These are phyloP conservation scores for Macrobrachium nipponense DNA, from an alignment of 1,140 invertebrate genomes.

Conservation along the genomic window DNA sequence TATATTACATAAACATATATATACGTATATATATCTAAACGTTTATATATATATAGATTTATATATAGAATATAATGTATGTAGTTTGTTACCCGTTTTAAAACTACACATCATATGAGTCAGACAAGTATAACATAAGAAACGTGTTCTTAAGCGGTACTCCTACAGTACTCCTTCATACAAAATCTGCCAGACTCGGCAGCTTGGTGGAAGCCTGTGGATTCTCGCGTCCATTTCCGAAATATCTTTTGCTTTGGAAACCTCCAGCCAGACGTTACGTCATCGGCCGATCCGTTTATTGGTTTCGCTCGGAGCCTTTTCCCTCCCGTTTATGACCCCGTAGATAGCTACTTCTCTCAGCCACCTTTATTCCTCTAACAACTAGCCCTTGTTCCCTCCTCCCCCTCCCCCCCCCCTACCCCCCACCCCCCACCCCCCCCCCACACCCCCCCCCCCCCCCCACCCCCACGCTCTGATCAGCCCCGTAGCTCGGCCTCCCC, in stretches of 20 bases:
- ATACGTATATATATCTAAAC: background rate
- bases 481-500: background rate
- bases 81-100: background rate
- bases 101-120: no score
- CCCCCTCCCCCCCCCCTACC: background rate
- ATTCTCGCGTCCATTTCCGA: no score
- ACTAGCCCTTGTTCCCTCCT: background rate
- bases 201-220: no score
- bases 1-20: background rate
- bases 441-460: background rate
- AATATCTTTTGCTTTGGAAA: no score
- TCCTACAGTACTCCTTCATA: no score
- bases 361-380: background rate
- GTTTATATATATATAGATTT: background rate
- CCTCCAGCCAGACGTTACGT: no score
- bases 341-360: background rate
- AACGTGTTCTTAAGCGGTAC: background rate
- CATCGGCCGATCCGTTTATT: no score
- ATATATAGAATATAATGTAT: background rate
- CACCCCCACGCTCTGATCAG: background rate
- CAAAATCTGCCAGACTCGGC: no score
- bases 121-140: no score
- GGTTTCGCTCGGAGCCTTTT: background rate
- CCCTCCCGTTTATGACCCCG: background rate
- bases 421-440: background rate